Base-by-base conservation (phyloP, 64 coral and sea anemone genomes). In the Acropora tenuis region DNA sequence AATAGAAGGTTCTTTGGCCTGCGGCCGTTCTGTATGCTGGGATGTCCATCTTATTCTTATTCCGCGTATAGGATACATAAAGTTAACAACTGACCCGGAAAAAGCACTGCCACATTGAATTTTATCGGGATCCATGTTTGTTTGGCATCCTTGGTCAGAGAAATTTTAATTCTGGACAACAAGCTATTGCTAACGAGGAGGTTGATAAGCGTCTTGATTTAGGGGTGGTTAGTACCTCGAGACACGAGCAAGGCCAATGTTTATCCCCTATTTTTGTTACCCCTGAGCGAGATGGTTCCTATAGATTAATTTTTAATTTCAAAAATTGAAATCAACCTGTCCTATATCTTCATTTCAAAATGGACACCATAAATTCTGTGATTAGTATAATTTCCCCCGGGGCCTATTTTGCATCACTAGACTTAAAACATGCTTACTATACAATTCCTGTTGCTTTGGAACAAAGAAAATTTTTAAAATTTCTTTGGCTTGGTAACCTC, bases 231-330 rank as follows among this genome's bases (percentile, higher is more conserved):
- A 55, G 52, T 3, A 1, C 52, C 1, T 55, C 52, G 52, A 55
- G 52, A 55, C 52, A 55, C 52, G 52, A 55, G 52, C 52, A 55
- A 55, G 52, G 52, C 52, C 1, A 90, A 90, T 90, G 75, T 57
- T 63, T 90, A 30, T 80, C 88, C 46, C 88, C 50, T 19, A 90
- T 90, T 75, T 91, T 91, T 84, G 69, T 75, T 52, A 75, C 69
- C 43, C 80, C 80, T 75, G 84, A 91, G 84, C 90, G 44, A 55
- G 90, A 91, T 85, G 79, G 67, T 7, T 91, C 77, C 8, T 83
- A 13, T 83, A 83, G 89, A 91, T 83, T 91, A 41, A 91, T 91
- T 72, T 91, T 91, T 55, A 91, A 91, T 91, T 91, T 84, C 80
- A 91, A 91, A 91, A 65, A 83, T 53, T 91, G 90, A 50, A 91